These are phyloP conservation scores for Teinopalpus imperialis DNA, from an alignment of 2,888 invertebrate genomes.

Conservation along the genomic window DNA sequence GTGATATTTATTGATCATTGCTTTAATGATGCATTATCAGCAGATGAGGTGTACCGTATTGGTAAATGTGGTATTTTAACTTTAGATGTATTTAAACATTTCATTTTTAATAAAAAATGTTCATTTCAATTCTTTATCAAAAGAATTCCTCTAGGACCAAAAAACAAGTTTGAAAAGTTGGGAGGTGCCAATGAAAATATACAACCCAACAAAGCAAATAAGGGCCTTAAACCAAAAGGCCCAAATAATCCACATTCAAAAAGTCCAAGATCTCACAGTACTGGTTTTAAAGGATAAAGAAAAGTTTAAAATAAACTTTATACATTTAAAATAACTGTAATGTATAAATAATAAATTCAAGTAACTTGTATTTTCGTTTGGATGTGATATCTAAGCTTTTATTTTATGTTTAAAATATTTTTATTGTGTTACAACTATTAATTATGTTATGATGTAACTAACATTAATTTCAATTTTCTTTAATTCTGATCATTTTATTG, in stretches of 20 bases:
- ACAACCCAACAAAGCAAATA: conserved; percentile 5
- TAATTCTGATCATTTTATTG: too few relatives aligned
- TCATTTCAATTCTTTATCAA: conserved; percentile 59
- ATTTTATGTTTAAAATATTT: too few relatives aligned
- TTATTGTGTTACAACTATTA: too few relatives aligned
- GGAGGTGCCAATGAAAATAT: conserved; percentile 12
- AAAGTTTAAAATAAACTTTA: too few relatives aligned
- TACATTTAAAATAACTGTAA: too few relatives aligned
- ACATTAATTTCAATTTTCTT: too few relatives aligned
- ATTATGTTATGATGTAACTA: too few relatives aligned
- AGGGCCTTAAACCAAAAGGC: conserved; percentile 1
- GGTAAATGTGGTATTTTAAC: conserved; percentile 64
- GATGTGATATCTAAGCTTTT: too few relatives aligned
- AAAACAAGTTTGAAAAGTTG: conserved; percentile 37
- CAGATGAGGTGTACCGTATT: conserved; percentile 59
- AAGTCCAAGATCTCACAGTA: conserved; percentile 1
- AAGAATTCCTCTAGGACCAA: conserved; percentile 38
- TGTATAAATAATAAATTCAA: too few relatives aligned
- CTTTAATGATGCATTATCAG: conserved; percentile 58
- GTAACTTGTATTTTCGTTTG: too few relatives aligned
- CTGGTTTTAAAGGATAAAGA: neutral
- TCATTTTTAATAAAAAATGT: conserved; percentile 53
- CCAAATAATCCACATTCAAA: conserved; percentile 5
- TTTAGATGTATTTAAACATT: conserved; percentile 50
- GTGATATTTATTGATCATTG: conserved; percentile 62